Evolutionary conservation across 2,113 vertebrate genomes (phyloP), one percentile per base, ranked within the genome.

Genomic region (Caracal caracal): DNA sequence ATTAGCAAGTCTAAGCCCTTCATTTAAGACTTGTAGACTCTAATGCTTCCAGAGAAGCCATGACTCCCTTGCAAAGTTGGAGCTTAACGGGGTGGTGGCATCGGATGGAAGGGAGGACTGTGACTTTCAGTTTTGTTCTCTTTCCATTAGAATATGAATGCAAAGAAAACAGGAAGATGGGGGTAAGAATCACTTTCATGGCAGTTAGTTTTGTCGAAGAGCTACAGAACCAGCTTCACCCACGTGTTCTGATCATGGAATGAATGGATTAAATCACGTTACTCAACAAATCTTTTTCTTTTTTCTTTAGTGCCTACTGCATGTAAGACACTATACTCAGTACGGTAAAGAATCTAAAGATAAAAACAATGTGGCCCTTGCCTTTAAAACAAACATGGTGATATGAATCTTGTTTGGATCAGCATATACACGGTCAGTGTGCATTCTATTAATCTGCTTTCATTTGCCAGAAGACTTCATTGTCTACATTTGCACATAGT

Each of bases 1-100:
- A 92, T 84, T 22, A 92, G 43, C 40, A 91, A 88, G 59, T 71
- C 89, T 65, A 75, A 61, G 16, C 30, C 76, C 43, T 95, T 95
- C 37, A 53, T 78, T 90, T 71, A 61, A 92, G 73, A 96, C 43
- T 84, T 68, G 66, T 20, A 75, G 68, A 66, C 53, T 56, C 35
- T 61, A 40, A 79, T 51, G 33, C 17, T 93, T 56, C 47, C 75
- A 30, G 86, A 76, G 43, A 93, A 92, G 5, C 0, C 10, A 56
- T 0, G 10, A 66, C 40, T 47, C 12, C 93, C 70, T 56, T 82
- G 7, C 9, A 56, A 70, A 83, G 35, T 5, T 24, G 76, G 70
- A 3, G 26, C 3, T 37, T 12, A 2, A 56, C 47, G 17, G 51
- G 81, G 20, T 68, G 26, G 11, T 0, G n/a, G n/a, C 7, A 17